These are phyloP conservation scores for Anisognathus igniventris DNA, from an alignment of 2,797 vertebrate genomes.

Conservation along the genomic window DNA sequence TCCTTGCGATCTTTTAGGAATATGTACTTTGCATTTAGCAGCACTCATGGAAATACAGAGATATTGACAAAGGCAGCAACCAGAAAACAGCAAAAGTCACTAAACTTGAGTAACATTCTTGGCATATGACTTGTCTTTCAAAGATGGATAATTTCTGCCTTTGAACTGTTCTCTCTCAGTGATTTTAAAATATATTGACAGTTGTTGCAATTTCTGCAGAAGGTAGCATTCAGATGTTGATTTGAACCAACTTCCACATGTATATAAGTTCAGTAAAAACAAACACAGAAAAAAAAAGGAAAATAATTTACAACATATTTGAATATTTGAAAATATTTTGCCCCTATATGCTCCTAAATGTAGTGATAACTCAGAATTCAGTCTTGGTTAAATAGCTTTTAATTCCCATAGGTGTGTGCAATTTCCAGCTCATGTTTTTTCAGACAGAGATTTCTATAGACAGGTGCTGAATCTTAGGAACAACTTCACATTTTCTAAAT, in stretches of 20 bases:
- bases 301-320: not conserved
- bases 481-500: not conserved
- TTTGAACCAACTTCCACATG: not conserved
- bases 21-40: not conserved
- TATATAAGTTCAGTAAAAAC: not conserved
- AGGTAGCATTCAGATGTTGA: not conserved
- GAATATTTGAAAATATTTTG: not conserved
- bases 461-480: not conserved
- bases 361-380: not conserved
- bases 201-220: not conserved
- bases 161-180: not conserved
- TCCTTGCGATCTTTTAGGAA: not conserved
- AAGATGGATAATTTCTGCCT: not conserved
- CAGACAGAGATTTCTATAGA: not conserved
- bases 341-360: not conserved
- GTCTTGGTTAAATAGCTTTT: not conserved
- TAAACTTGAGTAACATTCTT: not conserved
- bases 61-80: not conserved
- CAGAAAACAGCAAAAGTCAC: not conserved
- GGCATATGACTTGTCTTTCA: not conserved
- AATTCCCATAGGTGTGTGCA: not conserved
- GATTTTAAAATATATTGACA: not conserved
- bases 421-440: not conserved
- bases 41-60: not conserved
- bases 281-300: not conserved